phyloP scores from a whole-genome alignment of 2,888 invertebrate genomes.

The Athrips mouffetella region DNA sequence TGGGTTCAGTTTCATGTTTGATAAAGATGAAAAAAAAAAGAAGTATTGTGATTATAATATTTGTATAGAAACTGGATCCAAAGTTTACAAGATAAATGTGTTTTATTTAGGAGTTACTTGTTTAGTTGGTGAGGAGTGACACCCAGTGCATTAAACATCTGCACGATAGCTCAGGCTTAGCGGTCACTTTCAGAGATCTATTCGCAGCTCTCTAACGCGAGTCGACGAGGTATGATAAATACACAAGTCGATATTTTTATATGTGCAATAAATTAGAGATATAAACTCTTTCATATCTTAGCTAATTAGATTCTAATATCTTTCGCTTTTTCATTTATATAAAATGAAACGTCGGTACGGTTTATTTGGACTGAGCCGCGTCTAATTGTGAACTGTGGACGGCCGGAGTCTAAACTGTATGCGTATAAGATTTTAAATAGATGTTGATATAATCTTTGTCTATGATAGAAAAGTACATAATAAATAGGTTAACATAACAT shows the following conservation, averaged over 20 bases:
- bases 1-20: slow-evolving; percentile 39
- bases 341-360: slow-evolving; percentile 24
- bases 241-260: slow-evolving; percentile 60
- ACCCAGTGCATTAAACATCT: too few relatives aligned
- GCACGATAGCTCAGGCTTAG: not conserved
- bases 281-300: slow-evolving; percentile 70
- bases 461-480: slow-evolving; percentile 74
- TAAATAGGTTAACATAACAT: slow-evolving; percentile 67
- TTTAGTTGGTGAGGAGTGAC: slow-evolving; percentile 38
- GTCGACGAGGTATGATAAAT: slow-evolving; percentile 23
- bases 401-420: slow-evolving; percentile 6
- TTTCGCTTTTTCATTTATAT: slow-evolving; percentile 62
- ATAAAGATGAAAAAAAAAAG: not conserved
- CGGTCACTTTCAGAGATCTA: not conserved
- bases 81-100: slow-evolving; percentile 35
- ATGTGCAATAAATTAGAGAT: slow-evolving; percentile 72
- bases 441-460: slow-evolving; percentile 74
- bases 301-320: slow-evolving; percentile 68
- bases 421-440: slow-evolving; percentile 38
- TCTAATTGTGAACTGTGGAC: slow-evolving; percentile 12
- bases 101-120: slow-evolving; percentile 36
- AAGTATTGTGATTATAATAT: slow-evolving; percentile 11
- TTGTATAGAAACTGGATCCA: slow-evolving; percentile 38
- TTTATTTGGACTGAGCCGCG: slow-evolving; percentile 33
- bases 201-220: not conserved